phyloP scores from a whole-genome alignment of 2,113 vertebrate genomes.

The Rousettus leschenaultii region DNA sequence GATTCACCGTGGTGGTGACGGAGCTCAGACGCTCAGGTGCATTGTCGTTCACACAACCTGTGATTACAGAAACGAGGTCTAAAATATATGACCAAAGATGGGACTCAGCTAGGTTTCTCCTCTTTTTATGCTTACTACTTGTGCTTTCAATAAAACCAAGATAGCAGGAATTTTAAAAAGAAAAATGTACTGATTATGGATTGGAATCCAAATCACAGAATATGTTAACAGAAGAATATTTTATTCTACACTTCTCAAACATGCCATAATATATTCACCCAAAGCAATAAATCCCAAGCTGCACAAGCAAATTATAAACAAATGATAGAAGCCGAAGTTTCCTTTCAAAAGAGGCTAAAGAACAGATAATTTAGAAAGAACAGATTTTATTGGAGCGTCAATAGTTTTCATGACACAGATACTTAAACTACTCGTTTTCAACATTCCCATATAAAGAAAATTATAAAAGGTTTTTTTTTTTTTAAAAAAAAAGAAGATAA shows the following conservation, averaged over 20 bases:
- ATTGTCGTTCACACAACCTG: not conserved
- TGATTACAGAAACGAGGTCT: conserved; percentile 13
- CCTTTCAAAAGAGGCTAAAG: conserved; percentile 65
- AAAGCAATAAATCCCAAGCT: conserved; percentile 61
- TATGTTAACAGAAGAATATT: conserved; percentile 67
- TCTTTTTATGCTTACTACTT: conserved; percentile 11
- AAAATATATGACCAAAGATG: not conserved
- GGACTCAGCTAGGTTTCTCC: not conserved
- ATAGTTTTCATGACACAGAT: conserved; percentile 77
- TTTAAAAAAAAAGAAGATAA: conserved; percentile 71
- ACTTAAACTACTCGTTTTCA: conserved; percentile 69
- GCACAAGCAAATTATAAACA: conserved; percentile 66
- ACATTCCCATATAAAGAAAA: conserved; percentile 70
- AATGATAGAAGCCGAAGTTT: conserved; percentile 62
- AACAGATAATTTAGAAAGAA: conserved; percentile 73
- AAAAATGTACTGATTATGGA: conserved; percentile 66
- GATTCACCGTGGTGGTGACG: too few species aligned
- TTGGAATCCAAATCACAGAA: conserved; percentile 67
- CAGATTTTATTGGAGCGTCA: conserved; percentile 73
- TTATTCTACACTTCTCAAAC: conserved; percentile 62
- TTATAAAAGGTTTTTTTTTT: conserved; percentile 60
- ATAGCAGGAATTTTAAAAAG: conserved; percentile 57
- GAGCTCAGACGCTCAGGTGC: not conserved
- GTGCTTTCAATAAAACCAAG: conserved; percentile 57
- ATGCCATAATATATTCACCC: conserved; percentile 67